Percentiles rank a stretch among this genome's conserved stretches.
These are phyloP conservation scores for Calcarius ornatus DNA, from an alignment of 2,113 vertebrate species.

Conservation along the genomic window DNA sequence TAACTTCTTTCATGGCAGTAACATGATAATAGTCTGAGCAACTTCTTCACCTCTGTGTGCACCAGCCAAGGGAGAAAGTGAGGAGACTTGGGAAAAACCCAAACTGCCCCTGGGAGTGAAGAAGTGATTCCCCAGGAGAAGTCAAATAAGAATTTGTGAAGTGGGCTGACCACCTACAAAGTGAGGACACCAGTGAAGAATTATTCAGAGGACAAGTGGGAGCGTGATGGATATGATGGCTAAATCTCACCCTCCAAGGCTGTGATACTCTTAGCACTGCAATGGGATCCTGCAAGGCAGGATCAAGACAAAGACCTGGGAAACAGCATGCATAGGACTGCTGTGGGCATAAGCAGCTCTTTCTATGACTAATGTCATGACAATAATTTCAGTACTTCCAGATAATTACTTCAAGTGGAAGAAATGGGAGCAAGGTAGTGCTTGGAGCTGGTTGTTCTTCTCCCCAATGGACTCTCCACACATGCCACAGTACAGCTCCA, in stretches of 20 bases:
- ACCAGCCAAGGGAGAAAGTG: background rate
- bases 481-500: conserved; percentile 97
- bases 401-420: conserved; percentile 91
- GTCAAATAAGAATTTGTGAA: background rate
- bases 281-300: background rate
- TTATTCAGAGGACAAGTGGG: background rate
- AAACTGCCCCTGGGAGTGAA: rapidly evolving
- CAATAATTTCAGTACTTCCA: background rate
- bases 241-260: background rate
- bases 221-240: background rate
- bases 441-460: conserved; percentile 94
- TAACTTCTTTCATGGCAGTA: background rate
- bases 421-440: conserved; percentile 95
- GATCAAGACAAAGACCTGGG: background rate
- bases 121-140: background rate
- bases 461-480: conserved; percentile 98
- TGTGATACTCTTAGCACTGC: background rate
- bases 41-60: background rate
- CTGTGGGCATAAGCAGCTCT: background rate
- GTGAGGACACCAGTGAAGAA: rapidly evolving
- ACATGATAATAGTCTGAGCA: rapidly evolving
- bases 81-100: rapidly evolving
- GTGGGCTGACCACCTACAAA: background rate
- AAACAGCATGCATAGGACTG: background rate
- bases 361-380: background rate